Evolutionary conservation across 1,140 invertebrate genomes (phyloP), one percentile per base, ranked within the genome.

Genomic region (Coelopa frigida): DNA sequence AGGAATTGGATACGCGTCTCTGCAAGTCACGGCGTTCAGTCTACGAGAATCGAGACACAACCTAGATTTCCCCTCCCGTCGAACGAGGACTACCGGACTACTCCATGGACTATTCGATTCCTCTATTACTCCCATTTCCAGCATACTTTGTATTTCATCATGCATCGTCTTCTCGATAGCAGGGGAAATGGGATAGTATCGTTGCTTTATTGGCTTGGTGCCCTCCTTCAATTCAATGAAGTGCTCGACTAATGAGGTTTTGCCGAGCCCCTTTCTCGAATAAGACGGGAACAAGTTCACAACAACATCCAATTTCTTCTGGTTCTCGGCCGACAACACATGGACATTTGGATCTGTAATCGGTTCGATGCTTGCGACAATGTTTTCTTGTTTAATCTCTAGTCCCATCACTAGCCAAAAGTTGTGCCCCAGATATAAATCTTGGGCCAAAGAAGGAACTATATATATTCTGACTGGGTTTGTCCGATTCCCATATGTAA

Each of bases 21-120:
- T 53, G 26, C 56, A 59, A 1, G 70, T 68, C 1, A 70, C 38
- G 2, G 56, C 48, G 36, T 71, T 73, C 5, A 72, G 22, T 44
- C 56, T 59, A 3, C 70, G 37, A 21, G 59, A 60, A 41, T 72
- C 69, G 12, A 71, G 52, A 44, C 64, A 70, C 48, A 70, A 35
- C 58, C 46, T 11, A 21, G 42, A 14, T 26, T 52, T 49, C 11
- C 42, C 50, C 3, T 46, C 46, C 22, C 46, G 48, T 5, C 36
- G 15, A 22, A 51, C 39, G 11, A 47, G 23, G 14, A 33, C 31
- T 11, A 18, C 38, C 18, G 46, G 46, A 15, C 20, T 33, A 14
- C 23, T 24, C 46, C 37, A 48, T n/a, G 55, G 39, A 15, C 24
- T 27, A 41, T n/a, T n/a, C n/a, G n/a, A n/a, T n/a, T n/a, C n/a